These are phyloP conservation scores for Passer domesticus DNA, from an alignment of 2,113 vertebrate genomes.

Conservation along the genomic window DNA sequence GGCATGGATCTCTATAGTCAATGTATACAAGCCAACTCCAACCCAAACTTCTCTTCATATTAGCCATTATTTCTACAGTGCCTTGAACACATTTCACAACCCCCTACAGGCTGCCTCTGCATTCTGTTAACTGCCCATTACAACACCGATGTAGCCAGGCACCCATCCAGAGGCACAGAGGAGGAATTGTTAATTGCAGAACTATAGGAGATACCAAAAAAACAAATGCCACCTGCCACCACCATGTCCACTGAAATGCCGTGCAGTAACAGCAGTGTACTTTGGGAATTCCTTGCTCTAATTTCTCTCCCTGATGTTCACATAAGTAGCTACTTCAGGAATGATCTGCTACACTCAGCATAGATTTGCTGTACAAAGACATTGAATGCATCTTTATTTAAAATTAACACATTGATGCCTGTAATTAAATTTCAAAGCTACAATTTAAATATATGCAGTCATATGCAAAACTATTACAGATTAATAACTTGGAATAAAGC, in stretches of 20 bases:
- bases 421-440: not conserved
- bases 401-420: not conserved
- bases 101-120: not conserved
- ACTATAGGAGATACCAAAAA: not conserved
- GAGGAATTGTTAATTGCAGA: not conserved
- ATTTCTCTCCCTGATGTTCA: not conserved
- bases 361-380: not conserved
- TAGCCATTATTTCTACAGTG: not conserved
- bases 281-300: not conserved
- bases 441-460: not conserved
- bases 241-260: not conserved
- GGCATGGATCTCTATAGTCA: not conserved
- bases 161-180: not conserved
- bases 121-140: not conserved
- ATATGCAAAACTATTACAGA: not conserved
- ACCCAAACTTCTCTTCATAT: not conserved
- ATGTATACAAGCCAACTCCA: not conserved
- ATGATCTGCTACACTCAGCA: not conserved
- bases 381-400: not conserved
- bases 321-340: not conserved
- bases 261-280: fast-evolving
- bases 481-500: not conserved
- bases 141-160: not conserved
- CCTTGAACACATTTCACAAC: not conserved
- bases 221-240: not conserved